Conservation (phyloP, 2,888 invertebrate genomes). For the Rhagonycha fulva region DNA sequence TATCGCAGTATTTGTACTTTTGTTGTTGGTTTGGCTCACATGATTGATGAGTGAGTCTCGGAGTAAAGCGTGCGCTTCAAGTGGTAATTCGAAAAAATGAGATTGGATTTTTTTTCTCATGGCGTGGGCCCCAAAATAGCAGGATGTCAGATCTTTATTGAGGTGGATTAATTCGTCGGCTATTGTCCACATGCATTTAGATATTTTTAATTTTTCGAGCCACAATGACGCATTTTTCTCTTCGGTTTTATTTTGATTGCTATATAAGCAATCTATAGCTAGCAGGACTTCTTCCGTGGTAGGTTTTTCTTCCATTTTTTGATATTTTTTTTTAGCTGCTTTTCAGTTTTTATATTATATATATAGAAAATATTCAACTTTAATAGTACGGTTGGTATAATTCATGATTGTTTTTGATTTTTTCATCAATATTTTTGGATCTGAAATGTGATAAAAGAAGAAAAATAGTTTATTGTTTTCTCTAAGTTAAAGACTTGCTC, state of each 20-base stretch:
- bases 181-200: conserved; percentile 97
- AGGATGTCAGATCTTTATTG: conserved; percentile 86
- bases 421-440: too few species aligned
- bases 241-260: conserved; percentile 81
- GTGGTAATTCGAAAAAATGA: conserved; percentile 89
- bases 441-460: too few species aligned
- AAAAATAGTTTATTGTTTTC: too few species aligned
- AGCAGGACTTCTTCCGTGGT: conserved; percentile 74
- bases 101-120: conserved; percentile 94
- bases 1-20: conserved; percentile 80
- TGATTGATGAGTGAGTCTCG: conserved; percentile 90
- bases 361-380: too few species aligned
- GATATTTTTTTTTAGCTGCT: not conserved
- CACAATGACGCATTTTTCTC: conserved; percentile 93
- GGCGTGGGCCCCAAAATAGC: conserved; percentile 98
- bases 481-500: too few species aligned
- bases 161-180: conserved; percentile 91
- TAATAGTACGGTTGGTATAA: too few species aligned
- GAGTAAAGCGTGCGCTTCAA: conserved; percentile 80
- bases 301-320: conserved; percentile 65
- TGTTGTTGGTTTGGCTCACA: conserved; percentile 76
- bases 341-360: too few species aligned
- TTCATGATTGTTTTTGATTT: too few species aligned
- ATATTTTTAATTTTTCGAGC: conserved; percentile 93
- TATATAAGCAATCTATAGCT: conserved; percentile 82